A percentile compares a stretch with the other conserved stretches of the same genome.
Conservation (phyloP, 2,797 vertebrate species). For the Lindbergichthys nudifrons region DNA sequence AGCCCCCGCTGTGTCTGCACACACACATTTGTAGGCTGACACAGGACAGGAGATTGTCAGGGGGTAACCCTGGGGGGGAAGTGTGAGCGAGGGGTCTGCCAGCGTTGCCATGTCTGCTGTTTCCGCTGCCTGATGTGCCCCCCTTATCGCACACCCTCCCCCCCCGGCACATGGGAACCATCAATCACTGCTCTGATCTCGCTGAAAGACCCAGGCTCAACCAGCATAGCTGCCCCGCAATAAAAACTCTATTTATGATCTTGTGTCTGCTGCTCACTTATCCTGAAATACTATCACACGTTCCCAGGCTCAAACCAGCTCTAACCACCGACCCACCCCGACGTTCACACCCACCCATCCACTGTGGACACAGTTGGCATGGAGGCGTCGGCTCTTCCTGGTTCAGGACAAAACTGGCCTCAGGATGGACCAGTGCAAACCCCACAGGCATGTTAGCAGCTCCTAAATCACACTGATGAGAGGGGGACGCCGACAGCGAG, state of each 20-base stretch:
- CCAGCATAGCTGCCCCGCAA: constrained; percentile 60
- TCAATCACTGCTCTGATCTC: constrained; percentile 72
- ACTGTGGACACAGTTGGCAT: constrained; percentile 27
- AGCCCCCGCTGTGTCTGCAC: constrained; percentile 30
- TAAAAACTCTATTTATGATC: constrained; percentile 73
- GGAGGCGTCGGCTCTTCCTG: constrained; percentile 4
- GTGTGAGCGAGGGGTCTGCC: constrained; percentile 17
- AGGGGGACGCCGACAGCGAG: constrained; percentile 8
- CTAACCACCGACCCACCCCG: constrained; percentile 52
- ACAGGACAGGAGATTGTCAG: constrained; percentile 50
- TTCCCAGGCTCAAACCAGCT: constrained; percentile 58
- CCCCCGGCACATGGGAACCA: constrained; percentile 45
- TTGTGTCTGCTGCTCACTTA: constrained; percentile 49
- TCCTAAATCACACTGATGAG: constrained; percentile 63
- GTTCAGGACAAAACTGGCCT: constrained; percentile 37
- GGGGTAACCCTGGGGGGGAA: constrained; percentile 30
- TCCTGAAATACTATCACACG: constrained; percentile 70
- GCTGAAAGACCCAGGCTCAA: constrained; percentile 67
- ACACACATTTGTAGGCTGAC: constrained; percentile 45
- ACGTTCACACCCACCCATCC: constrained; percentile 48
- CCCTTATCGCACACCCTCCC: constrained; percentile 23
- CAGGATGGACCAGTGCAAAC: constrained; percentile 42
- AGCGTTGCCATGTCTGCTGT: constrained; percentile 32
- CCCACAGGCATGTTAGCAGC: constrained; percentile 48
- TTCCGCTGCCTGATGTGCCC: constrained; percentile 42